These are phyloP conservation scores for Spea hammondii DNA, from an alignment of 2,797 vertebrate genomes.

Conservation along the genomic window DNA sequence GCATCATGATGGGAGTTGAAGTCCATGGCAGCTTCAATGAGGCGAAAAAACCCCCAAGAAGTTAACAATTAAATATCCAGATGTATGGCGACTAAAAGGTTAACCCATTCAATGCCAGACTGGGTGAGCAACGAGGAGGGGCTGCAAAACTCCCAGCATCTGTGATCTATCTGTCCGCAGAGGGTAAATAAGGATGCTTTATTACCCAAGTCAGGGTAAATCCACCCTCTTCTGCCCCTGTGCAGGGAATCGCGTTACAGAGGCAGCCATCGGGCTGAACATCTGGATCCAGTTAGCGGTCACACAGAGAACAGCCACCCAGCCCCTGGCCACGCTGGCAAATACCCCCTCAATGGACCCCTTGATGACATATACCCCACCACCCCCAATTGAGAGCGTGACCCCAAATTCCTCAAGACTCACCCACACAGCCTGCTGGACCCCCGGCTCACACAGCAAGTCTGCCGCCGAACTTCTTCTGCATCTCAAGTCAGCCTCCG, in stretches of 20 bases:
- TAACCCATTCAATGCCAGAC: no score
- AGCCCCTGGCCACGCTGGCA: slow-evolving; percentile 31
- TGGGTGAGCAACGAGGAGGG: no score
- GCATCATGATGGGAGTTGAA: background rate
- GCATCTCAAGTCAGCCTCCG: slow-evolving; percentile 31
- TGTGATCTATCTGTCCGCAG: no score
- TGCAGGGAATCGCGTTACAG: slow-evolving; percentile 11
- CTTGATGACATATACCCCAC: background rate
- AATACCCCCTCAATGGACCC: background rate
- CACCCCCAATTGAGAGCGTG: background rate
- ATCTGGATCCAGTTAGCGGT: slow-evolving; percentile 46
- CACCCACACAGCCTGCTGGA: slow-evolving; percentile 22
- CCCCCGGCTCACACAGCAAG: background rate
- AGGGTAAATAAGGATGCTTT: no score
- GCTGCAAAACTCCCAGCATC: no score
- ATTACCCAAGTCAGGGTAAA: no score
- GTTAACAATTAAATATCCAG: no score
- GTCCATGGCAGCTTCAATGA: no score
- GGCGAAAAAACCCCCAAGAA: no score
- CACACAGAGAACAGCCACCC: slow-evolving; percentile 14
- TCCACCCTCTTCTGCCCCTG: background rate
- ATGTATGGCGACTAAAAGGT: no score
- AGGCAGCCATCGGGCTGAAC: slow-evolving; percentile 18
- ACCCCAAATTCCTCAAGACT: background rate
- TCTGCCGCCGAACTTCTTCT: slow-evolving; percentile 19